Evolutionary conservation across 2,797 vertebrate genomes (phyloP).

Genomic region (Eptatretus atami): DNA sequence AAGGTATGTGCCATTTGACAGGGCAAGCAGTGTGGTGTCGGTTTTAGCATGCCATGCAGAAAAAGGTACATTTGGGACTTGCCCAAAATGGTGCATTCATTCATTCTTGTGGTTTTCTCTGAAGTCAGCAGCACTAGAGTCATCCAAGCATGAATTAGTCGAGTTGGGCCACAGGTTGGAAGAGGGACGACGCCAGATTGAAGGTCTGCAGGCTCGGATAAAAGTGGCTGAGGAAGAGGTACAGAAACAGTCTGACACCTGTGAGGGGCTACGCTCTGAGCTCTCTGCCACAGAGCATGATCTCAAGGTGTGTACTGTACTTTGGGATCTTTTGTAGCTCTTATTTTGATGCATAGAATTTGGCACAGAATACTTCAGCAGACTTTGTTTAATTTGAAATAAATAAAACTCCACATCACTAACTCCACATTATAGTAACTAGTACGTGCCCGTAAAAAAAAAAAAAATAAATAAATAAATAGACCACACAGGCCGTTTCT

Average conservation of each 20-base stretch:
- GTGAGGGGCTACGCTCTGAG: slow-evolving; percentile 74
- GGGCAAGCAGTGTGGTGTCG: slow-evolving; percentile 21
- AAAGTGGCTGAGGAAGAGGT: slow-evolving; percentile 24
- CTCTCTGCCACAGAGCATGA: slow-evolving; percentile 56
- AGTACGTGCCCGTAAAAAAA: no score
- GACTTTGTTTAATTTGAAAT: no score
- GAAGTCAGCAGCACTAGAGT: slow-evolving; percentile 35
- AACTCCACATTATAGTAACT: no score
- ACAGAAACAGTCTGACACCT: slow-evolving; percentile 38
- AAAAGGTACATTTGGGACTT: no score
- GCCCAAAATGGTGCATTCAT: slow-evolving; percentile 8
- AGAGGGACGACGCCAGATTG: slow-evolving; percentile 22
- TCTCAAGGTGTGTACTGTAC: slow-evolving; percentile 30
- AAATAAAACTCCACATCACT: no score
- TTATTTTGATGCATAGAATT: no score
- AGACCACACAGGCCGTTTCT: no score
- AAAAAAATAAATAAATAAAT: no score
- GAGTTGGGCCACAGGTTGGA: slow-evolving; percentile 25
- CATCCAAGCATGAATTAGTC: slow-evolving; percentile 26
- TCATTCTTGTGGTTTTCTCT: slow-evolving; percentile 11
- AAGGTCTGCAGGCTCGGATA: slow-evolving; percentile 23
- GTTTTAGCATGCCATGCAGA: not conserved
- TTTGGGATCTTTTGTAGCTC: no score
- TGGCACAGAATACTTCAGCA: no score
- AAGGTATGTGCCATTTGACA: slow-evolving; percentile 24